Conservation (phyloP, 2,888 invertebrate genomes). For the Euzophera pinguis region DNA sequence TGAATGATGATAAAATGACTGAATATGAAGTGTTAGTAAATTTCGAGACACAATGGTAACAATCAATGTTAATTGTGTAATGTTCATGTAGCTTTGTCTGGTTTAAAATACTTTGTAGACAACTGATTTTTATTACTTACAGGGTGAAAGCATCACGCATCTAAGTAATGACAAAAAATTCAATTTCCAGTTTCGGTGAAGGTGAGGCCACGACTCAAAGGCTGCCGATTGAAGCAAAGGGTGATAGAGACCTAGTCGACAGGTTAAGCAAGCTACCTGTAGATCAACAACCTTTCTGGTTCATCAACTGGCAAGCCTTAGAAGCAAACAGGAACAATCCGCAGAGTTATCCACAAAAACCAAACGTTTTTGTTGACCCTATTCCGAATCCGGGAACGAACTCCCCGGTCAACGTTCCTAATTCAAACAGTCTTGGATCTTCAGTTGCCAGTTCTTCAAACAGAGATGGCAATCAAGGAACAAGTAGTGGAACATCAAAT, state of each 20-base stretch:
- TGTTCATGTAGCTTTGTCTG: too few relatives aligned
- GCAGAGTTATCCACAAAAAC: slow-evolving; percentile 55
- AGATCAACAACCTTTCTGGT: slow-evolving; percentile 87
- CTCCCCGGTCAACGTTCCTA: neutral
- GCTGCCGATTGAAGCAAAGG: slow-evolving; percentile 83
- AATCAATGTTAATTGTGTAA: too few relatives aligned
- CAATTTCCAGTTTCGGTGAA: slow-evolving; percentile 54
- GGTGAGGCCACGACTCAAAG: slow-evolving; percentile 48
- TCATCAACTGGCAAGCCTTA: slow-evolving; percentile 83
- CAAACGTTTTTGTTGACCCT: slow-evolving; percentile 43
- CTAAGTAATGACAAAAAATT: neutral
- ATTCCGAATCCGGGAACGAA: slow-evolving; percentile 3
- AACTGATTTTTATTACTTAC: too few relatives aligned
- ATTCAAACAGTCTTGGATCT: slow-evolving; percentile 3
- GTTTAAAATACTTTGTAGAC: too few relatives aligned
- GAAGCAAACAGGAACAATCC: slow-evolving; percentile 77
- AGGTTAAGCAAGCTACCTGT: slow-evolving; percentile 82
- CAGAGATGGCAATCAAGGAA: neutral
- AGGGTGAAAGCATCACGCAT: too few relatives aligned
- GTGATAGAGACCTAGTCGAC: slow-evolving; percentile 81
- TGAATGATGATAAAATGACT: too few relatives aligned
- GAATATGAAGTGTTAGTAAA: too few relatives aligned
- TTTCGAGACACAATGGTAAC: too few relatives aligned
- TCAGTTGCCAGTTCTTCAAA: neutral
- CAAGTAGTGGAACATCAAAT: neutral